A percentile compares a stretch with the other conserved stretches of the same genome.
Evolutionary conservation across 2,797 vertebrate genomes (phyloP).

Genomic region (Sus cebifrons): DNA sequence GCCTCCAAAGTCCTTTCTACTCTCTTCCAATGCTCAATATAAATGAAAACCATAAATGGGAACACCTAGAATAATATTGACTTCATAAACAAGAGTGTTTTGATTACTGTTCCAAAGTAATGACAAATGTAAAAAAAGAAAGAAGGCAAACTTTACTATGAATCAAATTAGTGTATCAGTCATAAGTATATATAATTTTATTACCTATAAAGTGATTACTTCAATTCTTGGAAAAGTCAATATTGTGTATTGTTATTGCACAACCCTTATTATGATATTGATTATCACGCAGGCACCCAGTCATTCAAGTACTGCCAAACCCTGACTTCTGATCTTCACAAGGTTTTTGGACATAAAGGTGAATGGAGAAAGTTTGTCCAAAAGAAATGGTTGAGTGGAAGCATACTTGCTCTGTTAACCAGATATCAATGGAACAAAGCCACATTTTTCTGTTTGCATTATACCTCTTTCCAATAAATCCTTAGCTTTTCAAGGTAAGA

Average conservation of each 20-base stretch:
- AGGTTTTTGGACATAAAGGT: background rate
- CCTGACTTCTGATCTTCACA: background rate
- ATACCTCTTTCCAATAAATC: background rate
- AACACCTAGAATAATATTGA: constrained; percentile 53
- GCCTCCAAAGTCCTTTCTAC: background rate
- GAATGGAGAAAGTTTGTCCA: constrained; percentile 45
- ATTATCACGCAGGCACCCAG: background rate
- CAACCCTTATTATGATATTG: constrained; percentile 44
- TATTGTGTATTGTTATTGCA: background rate
- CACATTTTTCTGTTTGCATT: background rate
- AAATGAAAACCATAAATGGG: constrained; percentile 46
- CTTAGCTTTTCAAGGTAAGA: background rate
- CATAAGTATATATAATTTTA: background rate
- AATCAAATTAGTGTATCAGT: background rate
- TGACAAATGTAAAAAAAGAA: constrained; percentile 29
- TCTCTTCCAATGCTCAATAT: constrained; percentile 10
- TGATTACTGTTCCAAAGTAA: constrained; percentile 15
- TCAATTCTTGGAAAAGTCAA: constrained; percentile 60
- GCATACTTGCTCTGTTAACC: background rate
- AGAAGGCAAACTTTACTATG: background rate
- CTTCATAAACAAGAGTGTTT: background rate
- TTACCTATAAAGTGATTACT: constrained; percentile 63
- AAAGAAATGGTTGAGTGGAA: constrained; percentile 39
- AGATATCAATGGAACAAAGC: background rate
- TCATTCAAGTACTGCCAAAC: constrained; percentile 63